phyloP scores from a whole-genome alignment of 2,888 invertebrate species.

The Erannis defoliaria region DNA sequence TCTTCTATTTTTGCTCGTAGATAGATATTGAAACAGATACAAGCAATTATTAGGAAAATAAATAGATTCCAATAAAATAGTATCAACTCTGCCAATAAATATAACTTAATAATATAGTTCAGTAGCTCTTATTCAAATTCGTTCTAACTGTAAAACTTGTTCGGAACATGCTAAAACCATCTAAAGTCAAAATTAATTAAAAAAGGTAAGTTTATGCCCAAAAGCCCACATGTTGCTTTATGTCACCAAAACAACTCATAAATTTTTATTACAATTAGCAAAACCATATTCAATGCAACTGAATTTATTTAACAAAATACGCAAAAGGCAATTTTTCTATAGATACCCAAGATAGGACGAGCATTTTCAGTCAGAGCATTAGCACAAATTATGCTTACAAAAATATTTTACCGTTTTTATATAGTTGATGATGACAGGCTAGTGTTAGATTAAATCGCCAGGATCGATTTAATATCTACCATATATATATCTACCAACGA shows the following conservation, averaged over 20 bases:
- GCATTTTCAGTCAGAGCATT: too few relatives aligned
- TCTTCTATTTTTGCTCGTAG: too few relatives aligned
- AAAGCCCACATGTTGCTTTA: conserved; percentile 30
- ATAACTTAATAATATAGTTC: conserved; percentile 5
- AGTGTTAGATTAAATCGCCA: too few relatives aligned
- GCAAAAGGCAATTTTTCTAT: not conserved
- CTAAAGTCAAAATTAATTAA: conserved; percentile 23
- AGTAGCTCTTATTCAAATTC: conserved; percentile 13
- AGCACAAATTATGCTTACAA: too few relatives aligned
- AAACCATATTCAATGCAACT: conserved; percentile 23
- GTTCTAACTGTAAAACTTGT: conserved; percentile 12
- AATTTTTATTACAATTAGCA: conserved; percentile 36
- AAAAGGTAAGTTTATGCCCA: conserved; percentile 9
- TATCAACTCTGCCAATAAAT: not conserved
- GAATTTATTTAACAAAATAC: conserved; percentile 5
- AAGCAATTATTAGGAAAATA: not conserved
- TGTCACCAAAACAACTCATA: conserved; percentile 29
- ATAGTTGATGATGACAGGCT: too few relatives aligned
- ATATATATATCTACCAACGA: too few relatives aligned
- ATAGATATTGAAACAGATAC: too few relatives aligned
- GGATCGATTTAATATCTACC: too few relatives aligned
- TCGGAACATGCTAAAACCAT: conserved; percentile 10
- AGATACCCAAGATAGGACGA: too few relatives aligned
- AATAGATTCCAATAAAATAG: conserved; percentile 5
- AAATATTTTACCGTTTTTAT: too few relatives aligned